Conservation (phyloP, 2,113 vertebrate species). For the Lutjanus erythropterus region DNA sequence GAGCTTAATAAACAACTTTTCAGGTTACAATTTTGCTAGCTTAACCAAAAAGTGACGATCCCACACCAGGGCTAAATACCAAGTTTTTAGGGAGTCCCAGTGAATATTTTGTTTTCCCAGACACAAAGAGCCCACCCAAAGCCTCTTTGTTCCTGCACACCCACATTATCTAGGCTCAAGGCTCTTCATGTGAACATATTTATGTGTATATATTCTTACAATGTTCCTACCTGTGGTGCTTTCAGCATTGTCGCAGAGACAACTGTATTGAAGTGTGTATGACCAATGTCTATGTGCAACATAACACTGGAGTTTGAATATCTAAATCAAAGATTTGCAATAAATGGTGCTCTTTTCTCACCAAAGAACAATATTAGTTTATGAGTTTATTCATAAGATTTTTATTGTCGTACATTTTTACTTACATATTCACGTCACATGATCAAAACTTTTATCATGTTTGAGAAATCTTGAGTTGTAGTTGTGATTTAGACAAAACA, state of each 20-base stretch:
- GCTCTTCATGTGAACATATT: slow-evolving; percentile 56
- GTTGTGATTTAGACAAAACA: background rate
- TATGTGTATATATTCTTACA: slow-evolving; percentile 65
- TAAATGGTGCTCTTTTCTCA: slow-evolving; percentile 84
- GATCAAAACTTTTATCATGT: background rate
- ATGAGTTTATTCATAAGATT: background rate
- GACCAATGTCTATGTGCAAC: slow-evolving; percentile 72
- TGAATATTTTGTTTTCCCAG: slow-evolving; percentile 55
- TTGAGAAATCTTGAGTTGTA: background rate
- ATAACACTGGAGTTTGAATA: slow-evolving; percentile 79
- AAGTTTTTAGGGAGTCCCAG: no score
- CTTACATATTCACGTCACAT: background rate
- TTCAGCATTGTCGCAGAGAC: slow-evolving; percentile 69
- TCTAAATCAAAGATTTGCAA: slow-evolving; percentile 76
- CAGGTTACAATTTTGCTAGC: no score
- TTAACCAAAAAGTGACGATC: no score
- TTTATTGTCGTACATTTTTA: slow-evolving; percentile 14
- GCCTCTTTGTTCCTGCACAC: slow-evolving; percentile 45
- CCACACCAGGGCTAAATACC: no score
- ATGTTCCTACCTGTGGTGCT: slow-evolving; percentile 79
- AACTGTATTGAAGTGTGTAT: slow-evolving; percentile 70
- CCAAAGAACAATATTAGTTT: slow-evolving; percentile 69
- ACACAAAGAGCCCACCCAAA: slow-evolving; percentile 32
- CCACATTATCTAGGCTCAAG: slow-evolving; percentile 34
- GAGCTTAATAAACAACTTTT: no score